Conservation (phyloP, 2,888 invertebrate genomes). For the Panorpa germanica region DNA sequence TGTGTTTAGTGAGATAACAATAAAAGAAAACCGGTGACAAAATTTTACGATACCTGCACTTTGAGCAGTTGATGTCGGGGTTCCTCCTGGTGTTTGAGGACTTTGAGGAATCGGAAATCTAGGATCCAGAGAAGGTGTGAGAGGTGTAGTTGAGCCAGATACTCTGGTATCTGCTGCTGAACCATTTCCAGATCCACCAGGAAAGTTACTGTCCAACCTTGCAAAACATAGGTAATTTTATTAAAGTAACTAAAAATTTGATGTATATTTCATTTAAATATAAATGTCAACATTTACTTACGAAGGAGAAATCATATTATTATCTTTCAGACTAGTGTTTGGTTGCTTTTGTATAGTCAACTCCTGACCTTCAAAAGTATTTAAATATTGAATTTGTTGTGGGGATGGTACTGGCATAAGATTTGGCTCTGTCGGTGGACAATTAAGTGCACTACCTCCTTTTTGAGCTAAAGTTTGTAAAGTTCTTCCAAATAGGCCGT, state of each 20-base stretch:
- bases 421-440: conserved; percentile 67
- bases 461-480: conserved; percentile 41
- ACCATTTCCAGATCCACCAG: conserved; percentile 15
- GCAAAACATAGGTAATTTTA: conserved; percentile 13
- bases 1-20: no score
- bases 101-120: conserved; percentile 28
- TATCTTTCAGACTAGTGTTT: conserved; percentile 72
- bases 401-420: conserved; percentile 92
- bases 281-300: conserved; percentile 26
- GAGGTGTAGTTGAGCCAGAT: conserved; percentile 29
- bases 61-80: no score
- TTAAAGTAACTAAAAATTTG: neutral
- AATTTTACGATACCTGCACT: conserved; percentile 9
- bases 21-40: no score
- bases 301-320: conserved; percentile 37
- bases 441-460: no score
- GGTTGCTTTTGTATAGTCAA: conserved; percentile 91
- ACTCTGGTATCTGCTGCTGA: conserved; percentile 17
- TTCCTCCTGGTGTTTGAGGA: conserved; percentile 24
- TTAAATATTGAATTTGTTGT: conserved; percentile 88
- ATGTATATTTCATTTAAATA: neutral
- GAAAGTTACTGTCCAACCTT: conserved; percentile 23
- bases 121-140: conserved; percentile 28
- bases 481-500: conserved; percentile 43
- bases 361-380: conserved; percentile 92